Base-by-base conservation (phyloP, 2,888 invertebrate species). In the Sinelater perroti region DNA sequence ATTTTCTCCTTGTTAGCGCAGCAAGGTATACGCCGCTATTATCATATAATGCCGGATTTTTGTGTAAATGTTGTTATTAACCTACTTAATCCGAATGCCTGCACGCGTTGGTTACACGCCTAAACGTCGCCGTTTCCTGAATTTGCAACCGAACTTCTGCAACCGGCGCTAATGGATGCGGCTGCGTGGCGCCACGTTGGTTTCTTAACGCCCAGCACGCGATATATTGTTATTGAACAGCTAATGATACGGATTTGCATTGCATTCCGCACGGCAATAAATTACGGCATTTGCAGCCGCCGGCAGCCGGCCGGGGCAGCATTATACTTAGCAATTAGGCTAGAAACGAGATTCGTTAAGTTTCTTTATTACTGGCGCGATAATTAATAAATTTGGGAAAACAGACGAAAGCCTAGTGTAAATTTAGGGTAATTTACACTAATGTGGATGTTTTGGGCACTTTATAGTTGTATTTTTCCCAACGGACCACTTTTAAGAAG, bases 321-420 rank as follows among this genome's bases (percentile, higher is more conserved):
- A 45, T 45, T 45, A 45, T 18, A 46, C 46, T 46, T 46, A 46
- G 7, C 31, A 46, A 46, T 46, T 31, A 31, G 46, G 46, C 20
- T 46, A 46, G 46, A 46, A 46, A 46, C 31, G 46, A 46, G 31
- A 46, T 31, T 46, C 17, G 31, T 31, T 46, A 31, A 46, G 11
- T 44, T 44, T 14, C 44, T 16, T 26, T 28, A 44, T 44, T 44
- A 31, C n/a, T n/a, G n/a, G n/a, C n/a, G n/a, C n/a, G n/a, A n/a
- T n/a, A n/a, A n/a, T n/a, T n/a, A n/a, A n/a, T n/a, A n/a, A n/a
- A n/a, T n/a, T n/a, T n/a, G n/a, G n/a, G n/a, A n/a, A n/a, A n/a
- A n/a, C n/a, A n/a, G n/a, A n/a, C n/a, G n/a, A n/a, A n/a, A n/a
- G n/a, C n/a, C n/a, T n/a, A n/a, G n/a, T 31, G 24, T 24, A 24